Evolutionary conservation across 2,113 vertebrate species (phyloP), one percentile per base, ranked within the genome.

Genomic region (Cygnus buccinator): DNA sequence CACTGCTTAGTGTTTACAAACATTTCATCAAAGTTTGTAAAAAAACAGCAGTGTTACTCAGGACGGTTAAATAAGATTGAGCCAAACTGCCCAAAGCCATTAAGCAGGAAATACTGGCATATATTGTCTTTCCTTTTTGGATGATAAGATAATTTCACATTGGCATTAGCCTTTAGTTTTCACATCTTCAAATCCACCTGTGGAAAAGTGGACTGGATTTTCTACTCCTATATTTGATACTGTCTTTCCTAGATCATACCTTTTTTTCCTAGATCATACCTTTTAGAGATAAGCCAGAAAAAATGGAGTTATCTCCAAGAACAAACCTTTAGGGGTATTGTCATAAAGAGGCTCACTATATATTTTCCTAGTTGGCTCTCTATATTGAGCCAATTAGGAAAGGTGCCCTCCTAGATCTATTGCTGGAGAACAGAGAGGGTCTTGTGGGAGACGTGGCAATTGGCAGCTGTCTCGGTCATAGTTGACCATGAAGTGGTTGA

Each of bases 1-100:
- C 13, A 16, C 9, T 78, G 44, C 23, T 66, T 46, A 68, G 39
- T 84, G 89, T 95, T 95, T 95, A 74, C 68, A 94, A 94, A 89
- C 28, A 91, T 87, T 54, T 67, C 84, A 54, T 54, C 13, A 50
- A 48, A 21, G 20, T 48, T 21, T 48, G 46, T 48, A 48, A 48
- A 48, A 46, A 48, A 48, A 11, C 46, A 48, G 46, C 46, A 52
- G 10, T 29, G 11, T 55, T 28, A 58, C 81, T 93, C 39, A 54
- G 14, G 11, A 20, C 6, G 57, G 14, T 8, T 46, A 73, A 73
- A 84, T 17, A 54, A 13, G 44, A 23, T 84, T 70, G 29, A 87
- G 18, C 29, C 39, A 62, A 89, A 87, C 19, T 77, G 55, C 18
- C 13, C 23, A n/a, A 87, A 89, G 41, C 55, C 55, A 84, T 77